A percentile compares a stretch with the other conserved stretches of the same genome.
Conservation (phyloP, 2,113 vertebrate species). For the Silurus asotus region DNA sequence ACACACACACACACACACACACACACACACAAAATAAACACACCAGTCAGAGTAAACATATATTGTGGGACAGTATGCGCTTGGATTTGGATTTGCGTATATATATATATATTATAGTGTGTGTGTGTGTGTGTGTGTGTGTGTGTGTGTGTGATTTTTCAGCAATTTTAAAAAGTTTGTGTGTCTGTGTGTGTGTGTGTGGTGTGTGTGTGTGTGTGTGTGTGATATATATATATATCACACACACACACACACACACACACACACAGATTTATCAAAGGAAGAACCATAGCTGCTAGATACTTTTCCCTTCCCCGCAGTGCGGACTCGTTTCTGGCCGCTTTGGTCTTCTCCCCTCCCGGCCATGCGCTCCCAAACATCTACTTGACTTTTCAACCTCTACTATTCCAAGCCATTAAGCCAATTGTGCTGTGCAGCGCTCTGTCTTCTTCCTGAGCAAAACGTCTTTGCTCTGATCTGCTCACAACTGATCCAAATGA, state of each 20-base stretch:
- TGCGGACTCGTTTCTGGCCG: slow-evolving; percentile 43
- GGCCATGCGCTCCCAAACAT: slow-evolving; percentile 55
- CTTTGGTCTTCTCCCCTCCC: slow-evolving; percentile 39
- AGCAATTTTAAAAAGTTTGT: no score
- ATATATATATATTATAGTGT: no score
- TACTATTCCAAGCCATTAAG: slow-evolving; percentile 70
- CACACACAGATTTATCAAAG: neutral
- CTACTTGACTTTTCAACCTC: slow-evolving; percentile 78
- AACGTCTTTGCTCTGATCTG: slow-evolving; percentile 58
- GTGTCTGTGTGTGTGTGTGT: no score
- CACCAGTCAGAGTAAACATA: neutral
- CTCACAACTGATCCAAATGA: slow-evolving; percentile 69
- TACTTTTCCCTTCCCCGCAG: slow-evolving; percentile 11
- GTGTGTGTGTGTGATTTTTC: no score
- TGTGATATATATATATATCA: no score
- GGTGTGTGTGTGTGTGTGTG: no score
- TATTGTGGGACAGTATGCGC: neutral
- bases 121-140: no score
- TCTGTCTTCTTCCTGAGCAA: slow-evolving; percentile 41
- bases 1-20: neutral
- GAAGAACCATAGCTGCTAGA: neutral
- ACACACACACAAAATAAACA: no score
- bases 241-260: no score
- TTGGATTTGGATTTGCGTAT: neutral
- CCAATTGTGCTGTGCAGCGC: slow-evolving; percentile 57